Evolutionary conservation across 2,113 vertebrate genomes (phyloP).

Genomic region (Zapus hudsonius): DNA sequence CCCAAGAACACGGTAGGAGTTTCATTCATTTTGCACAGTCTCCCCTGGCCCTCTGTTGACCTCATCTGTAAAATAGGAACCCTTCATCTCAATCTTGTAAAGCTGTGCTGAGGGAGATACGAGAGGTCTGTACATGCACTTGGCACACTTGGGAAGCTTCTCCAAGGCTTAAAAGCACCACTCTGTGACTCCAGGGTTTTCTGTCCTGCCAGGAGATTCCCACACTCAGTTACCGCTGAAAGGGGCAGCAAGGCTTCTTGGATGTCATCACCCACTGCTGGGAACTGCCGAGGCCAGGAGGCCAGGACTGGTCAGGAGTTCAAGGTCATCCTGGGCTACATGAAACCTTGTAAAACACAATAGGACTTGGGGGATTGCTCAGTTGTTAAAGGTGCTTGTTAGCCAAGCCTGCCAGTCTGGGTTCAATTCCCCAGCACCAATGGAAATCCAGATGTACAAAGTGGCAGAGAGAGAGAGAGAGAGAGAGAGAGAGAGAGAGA

Average conservation of each 20-base stretch:
- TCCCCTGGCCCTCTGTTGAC: background rate
- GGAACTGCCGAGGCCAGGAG: background rate
- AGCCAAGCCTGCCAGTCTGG: no score
- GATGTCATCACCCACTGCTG: background rate
- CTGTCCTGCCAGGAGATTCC: background rate
- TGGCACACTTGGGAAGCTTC: background rate
- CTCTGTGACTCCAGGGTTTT: background rate
- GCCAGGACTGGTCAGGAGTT: no score
- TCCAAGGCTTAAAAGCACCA: background rate
- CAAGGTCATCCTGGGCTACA: no score
- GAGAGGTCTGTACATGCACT: background rate
- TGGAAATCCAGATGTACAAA: no score
- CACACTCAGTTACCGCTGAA: background rate
- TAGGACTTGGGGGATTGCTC: no score
- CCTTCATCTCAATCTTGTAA: background rate
- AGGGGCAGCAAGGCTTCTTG: background rate
- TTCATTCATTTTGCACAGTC: background rate
- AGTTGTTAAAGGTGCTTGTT: no score
- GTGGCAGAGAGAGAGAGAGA: no score
- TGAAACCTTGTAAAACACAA: no score
- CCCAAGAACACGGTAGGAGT: rapidly evolving
- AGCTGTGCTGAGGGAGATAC: background rate
- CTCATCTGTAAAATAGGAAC: background rate
- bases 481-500: no score
- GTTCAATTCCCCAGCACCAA: no score